Evolutionary conservation across 2,113 vertebrate species (phyloP).

Genomic region (Raja brachyura): DNA sequence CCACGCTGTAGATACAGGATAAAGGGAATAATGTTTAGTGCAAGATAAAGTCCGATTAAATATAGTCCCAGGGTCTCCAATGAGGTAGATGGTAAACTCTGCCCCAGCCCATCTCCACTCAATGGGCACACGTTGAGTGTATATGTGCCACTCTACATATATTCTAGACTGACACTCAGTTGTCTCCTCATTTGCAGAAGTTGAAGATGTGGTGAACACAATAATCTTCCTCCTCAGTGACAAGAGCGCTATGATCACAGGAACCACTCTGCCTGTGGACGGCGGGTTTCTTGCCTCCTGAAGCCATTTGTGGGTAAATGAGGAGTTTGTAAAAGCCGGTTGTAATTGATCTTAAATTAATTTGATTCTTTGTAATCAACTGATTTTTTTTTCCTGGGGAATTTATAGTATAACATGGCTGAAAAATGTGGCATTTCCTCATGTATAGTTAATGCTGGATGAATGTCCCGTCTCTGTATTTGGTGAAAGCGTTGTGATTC

Average conservation of each 20-base stretch:
- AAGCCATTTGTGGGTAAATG: conserved; percentile 26
- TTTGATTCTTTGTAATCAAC: no score
- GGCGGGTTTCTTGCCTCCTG: conserved; percentile 82
- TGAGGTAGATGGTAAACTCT: no score
- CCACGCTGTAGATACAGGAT: no score
- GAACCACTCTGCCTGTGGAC: conserved; percentile 72
- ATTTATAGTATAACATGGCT: no score
- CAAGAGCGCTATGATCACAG: conserved; percentile 78
- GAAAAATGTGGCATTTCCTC: no score
- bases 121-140: not conserved
- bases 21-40: no score
- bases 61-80: no score
- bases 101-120: not conserved
- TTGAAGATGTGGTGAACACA: conserved; percentile 82
- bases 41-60: no score
- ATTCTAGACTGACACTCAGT: not conserved
- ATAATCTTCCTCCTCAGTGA: conserved; percentile 89
- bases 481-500: no score
- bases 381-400: no score
- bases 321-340: not conserved
- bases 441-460: no score
- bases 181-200: conserved; percentile 61
- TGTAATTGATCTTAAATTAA: not conserved
- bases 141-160: not conserved
- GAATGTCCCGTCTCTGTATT: no score